phyloP scores from a whole-genome alignment of 2,888 invertebrate species.

The Odontocolon sp. region DNA sequence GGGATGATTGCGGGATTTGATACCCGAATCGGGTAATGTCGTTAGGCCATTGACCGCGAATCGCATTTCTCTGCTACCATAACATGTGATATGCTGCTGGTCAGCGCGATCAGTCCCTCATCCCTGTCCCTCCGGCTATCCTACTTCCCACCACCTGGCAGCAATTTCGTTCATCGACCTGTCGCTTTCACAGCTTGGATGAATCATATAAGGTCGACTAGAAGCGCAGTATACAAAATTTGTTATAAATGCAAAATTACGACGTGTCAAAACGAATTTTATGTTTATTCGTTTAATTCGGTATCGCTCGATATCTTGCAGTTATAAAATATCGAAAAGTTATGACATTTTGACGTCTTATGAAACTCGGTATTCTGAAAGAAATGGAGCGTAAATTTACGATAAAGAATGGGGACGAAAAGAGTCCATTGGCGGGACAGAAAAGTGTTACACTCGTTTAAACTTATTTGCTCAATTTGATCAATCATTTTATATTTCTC shows the following conservation, averaged over 20 bases:
- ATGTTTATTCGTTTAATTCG: not conserved
- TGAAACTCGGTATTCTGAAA: not conserved
- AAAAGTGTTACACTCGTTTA: too few relatives aligned
- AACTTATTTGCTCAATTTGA: not conserved
- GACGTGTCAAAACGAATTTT: not conserved
- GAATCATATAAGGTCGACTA: not conserved
- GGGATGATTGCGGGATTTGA: constrained; percentile 27
- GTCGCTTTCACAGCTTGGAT: constrained; percentile 9
- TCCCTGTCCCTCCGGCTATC: too few relatives aligned
- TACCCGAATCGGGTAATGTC: constrained; percentile 71
- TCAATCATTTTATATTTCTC: too few relatives aligned
- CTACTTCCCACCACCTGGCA: too few relatives aligned
- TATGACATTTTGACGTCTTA: not conserved
- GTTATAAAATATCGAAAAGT: not conserved
- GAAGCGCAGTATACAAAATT: not conserved
- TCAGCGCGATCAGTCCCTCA: constrained; percentile 37
- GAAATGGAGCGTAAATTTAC: constrained; percentile 19
- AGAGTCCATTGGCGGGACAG: not conserved
- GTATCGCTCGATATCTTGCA: not conserved
- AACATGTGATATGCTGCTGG: constrained; percentile 1
- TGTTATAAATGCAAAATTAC: not conserved
- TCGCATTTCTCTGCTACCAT: constrained; percentile 21
- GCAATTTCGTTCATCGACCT: constrained; percentile 41
- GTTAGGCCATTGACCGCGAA: constrained; percentile 57
- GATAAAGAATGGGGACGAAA: constrained; percentile 1